These are phyloP conservation scores for Timema podura DNA, from an alignment of 2,888 invertebrate species.

Conservation along the genomic window DNA sequence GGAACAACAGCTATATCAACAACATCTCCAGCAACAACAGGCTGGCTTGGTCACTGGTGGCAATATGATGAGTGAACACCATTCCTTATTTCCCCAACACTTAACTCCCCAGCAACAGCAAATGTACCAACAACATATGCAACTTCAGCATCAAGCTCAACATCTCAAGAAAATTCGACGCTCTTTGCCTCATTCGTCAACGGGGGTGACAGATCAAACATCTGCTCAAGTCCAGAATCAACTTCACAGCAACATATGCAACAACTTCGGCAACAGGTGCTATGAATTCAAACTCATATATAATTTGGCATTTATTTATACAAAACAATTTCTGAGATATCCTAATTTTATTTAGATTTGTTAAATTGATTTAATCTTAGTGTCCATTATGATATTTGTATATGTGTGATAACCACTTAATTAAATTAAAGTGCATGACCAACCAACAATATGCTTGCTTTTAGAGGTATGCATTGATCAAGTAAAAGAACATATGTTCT, in stretches of 20 bases:
- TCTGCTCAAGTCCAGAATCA: constrained; percentile 31
- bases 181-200: constrained; percentile 36
- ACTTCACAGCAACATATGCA: constrained; percentile 28
- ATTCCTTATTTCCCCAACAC: constrained; percentile 47
- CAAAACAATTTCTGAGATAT: no score
- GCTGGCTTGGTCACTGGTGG: constrained; percentile 8
- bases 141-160: constrained; percentile 45
- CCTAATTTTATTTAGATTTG: no score
- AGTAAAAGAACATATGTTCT: no score
- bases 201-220: constrained; percentile 29
- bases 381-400: no score
- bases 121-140: constrained; percentile 47
- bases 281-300: constrained; percentile 10
- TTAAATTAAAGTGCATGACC: no score
- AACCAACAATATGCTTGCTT: no score
- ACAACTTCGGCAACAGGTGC: constrained; percentile 26
- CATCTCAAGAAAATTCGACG: constrained; percentile 45
- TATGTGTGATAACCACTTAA: no score
- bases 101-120: constrained; percentile 55
- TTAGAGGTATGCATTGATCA: no score
- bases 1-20: constrained; percentile 25
- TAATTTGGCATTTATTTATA: no score
- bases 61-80: constrained; percentile 18
- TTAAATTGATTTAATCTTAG: no score
- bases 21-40: constrained; percentile 20